phyloP scores from a whole-genome alignment of 2,797 vertebrate species.

The Acipenser transmontanus region DNA sequence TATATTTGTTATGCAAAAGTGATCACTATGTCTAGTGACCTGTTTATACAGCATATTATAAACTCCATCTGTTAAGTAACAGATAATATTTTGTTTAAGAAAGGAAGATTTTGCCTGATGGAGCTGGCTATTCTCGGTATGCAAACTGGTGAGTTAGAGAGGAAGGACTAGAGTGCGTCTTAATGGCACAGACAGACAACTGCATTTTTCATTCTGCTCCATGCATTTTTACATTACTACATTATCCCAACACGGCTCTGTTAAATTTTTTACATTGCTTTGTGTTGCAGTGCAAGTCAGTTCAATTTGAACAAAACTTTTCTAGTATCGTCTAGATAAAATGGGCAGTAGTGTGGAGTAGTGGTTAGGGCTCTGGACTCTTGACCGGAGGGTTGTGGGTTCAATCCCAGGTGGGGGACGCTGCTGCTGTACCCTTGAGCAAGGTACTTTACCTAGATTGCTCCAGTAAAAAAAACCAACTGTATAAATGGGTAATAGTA shows the following conservation, averaged over 20 bases:
- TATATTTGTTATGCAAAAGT: too few relatives aligned
- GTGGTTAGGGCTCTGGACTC: too few relatives aligned
- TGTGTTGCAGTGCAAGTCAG: background rate
- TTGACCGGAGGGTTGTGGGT: too few relatives aligned
- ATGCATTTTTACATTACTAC: constrained; percentile 7
- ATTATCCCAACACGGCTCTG: background rate
- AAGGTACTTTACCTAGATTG: too few relatives aligned
- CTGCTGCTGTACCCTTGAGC: too few relatives aligned
- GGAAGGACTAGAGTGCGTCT: background rate
- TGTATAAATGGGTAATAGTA: too few relatives aligned
- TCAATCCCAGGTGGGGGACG: too few relatives aligned
- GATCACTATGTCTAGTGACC: too few relatives aligned
- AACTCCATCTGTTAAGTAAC: background rate
- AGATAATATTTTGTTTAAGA: background rate
- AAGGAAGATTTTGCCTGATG: background rate
- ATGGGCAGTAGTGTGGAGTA: background rate
- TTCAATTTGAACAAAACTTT: background rate
- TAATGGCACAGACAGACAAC: constrained; percentile 1
- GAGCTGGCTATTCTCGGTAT: background rate
- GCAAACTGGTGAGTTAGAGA: background rate
- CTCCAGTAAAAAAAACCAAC: too few relatives aligned
- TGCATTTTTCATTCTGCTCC: constrained; percentile 2
- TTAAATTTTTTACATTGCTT: constrained; percentile 3
- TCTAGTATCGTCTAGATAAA: background rate
- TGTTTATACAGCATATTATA: too few relatives aligned